Base-by-base conservation (phyloP, 2,797 vertebrate genomes). In the Dendrocincla fuliginosa region DNA sequence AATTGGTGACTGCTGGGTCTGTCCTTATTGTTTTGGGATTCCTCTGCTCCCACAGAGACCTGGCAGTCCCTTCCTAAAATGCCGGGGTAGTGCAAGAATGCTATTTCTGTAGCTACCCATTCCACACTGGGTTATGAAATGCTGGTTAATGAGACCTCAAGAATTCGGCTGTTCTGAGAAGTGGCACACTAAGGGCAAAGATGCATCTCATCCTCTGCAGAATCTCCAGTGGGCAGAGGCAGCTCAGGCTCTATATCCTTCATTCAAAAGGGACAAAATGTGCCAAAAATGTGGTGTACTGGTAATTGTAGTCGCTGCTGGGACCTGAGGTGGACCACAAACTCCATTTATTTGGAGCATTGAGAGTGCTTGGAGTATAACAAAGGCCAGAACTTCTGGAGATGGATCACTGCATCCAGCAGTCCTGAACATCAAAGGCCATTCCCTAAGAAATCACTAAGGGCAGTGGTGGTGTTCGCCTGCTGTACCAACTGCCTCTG, bases 101-200 rank as follows among this genome's bases (percentile, higher is more conserved):
- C 93, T 95, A 95, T 97, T 96, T 94, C 91, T 96, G 94, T 71
- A 94, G 63, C 79, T 92, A 10, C 65, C 70, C 32, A 13, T 85
- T 92, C 95, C 93, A 79, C 64, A 13, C 23, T 84, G 87, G 94
- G 28, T 64, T 93, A 79, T 89, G 96, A 95, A 96, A 64, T 74
- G 81, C 64, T 92, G 74, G 95, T 96, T 95, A 84, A 97, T 95
- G 87, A 94, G 86, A 93, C 95, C 94, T 96, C 97, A 96, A 96
- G 74, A 60, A 96, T 96, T 88, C 70, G 46, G 91, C 91, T 95
- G 82, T 87, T 90, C 84, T 93, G 91, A 83, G 94, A 94, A 96
- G 70, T 27, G 64, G 84, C 53, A 84, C 0, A 4, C 80, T 50
- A 57, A 69, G 1, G 1, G 87, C 91, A 86, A 88, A 84, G 47